A percentile compares a stretch with the other conserved stretches of the same genome.
Evolutionary conservation across 1,140 invertebrate species (phyloP).

Genomic region (Pseudoatta argentina): DNA sequence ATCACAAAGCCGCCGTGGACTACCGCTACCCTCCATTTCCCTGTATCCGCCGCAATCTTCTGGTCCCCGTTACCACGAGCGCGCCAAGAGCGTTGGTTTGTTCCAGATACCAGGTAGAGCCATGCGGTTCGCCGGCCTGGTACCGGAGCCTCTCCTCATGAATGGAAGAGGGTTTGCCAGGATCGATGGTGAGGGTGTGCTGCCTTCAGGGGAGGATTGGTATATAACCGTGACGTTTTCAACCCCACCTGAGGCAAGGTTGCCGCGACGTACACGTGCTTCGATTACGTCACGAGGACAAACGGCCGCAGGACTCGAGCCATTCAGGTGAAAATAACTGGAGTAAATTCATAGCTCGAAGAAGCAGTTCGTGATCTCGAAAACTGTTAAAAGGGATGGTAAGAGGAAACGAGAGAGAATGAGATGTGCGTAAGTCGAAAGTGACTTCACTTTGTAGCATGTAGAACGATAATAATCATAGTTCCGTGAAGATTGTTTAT

Average conservation of each 20-base stretch:
- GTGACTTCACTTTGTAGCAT: constrained; percentile 17
- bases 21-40: not conserved
- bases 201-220: constrained; percentile 75
- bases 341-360: not conserved
- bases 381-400: not conserved
- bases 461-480: constrained; percentile 15
- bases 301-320: constrained; percentile 67
- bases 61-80: constrained; percentile 41
- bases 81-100: constrained; percentile 70
- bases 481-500: constrained; percentile 10
- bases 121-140: constrained; percentile 72
- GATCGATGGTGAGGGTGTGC: constrained; percentile 83
- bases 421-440: not conserved
- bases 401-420: not conserved
- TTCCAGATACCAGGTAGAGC: constrained; percentile 79
- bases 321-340: constrained; percentile 68
- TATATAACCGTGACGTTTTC: constrained; percentile 71
- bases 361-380: not conserved
- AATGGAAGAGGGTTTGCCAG: constrained; percentile 80
- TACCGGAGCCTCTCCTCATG: constrained; percentile 77
- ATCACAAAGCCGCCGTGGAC: constrained; percentile 26
- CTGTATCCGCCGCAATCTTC: not conserved
- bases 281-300: constrained; percentile 82
- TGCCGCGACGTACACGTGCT: constrained; percentile 80
- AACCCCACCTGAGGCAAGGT: constrained; percentile 71